These are phyloP conservation scores for Campoplex capitator DNA, from an alignment of 2,888 invertebrate genomes.

Conservation along the genomic window DNA sequence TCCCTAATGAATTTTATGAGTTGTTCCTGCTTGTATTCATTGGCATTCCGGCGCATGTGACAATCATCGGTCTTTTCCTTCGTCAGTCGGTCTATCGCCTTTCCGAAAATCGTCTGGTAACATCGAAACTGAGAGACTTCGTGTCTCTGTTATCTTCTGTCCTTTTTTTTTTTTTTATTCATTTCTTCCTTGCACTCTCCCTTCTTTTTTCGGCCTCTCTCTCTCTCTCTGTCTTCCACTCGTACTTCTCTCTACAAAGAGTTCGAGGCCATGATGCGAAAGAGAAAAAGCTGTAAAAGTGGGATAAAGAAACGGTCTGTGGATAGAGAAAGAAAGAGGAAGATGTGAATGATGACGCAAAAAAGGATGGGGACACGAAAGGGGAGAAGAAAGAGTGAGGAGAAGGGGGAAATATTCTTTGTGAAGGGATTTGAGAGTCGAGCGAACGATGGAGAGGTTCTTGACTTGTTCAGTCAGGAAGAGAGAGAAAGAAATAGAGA, in stretches of 20 bases:
- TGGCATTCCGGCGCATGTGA: constrained; percentile 3
- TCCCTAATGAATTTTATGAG: constrained; percentile 1
- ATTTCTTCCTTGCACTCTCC: constrained; percentile 55
- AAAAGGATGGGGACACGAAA: constrained; percentile 49
- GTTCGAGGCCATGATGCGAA: constrained; percentile 25
- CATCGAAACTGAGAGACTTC: constrained; percentile 27
- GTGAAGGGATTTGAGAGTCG: constrained; percentile 78
- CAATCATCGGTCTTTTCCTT: constrained; percentile 14
- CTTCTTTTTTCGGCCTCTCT: constrained; percentile 58
- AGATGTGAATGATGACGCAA: constrained; percentile 42
- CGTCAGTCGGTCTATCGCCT: constrained; percentile 2
- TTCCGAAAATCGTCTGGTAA: constrained; percentile 38
- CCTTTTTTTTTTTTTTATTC: constrained; percentile 37
- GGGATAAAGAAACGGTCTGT: constrained; percentile 33
- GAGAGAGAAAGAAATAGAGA: constrained; percentile 7
- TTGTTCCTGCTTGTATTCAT: constrained; percentile 20
- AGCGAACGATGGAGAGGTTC: constrained; percentile 75
- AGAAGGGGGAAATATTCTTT: constrained; percentile 75
- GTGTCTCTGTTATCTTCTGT: constrained; percentile 25
- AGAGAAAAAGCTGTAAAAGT: constrained; percentile 48
- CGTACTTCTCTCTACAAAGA: constrained; percentile 4
- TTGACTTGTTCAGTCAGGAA: constrained; percentile 73
- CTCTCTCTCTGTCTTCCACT: constrained; percentile 61
- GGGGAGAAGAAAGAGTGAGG: constrained; percentile 36
- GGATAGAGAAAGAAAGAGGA: constrained; percentile 26